Conservation (phyloP, 2,888 invertebrate genomes). For the Drosophila paramelanica region DNA sequence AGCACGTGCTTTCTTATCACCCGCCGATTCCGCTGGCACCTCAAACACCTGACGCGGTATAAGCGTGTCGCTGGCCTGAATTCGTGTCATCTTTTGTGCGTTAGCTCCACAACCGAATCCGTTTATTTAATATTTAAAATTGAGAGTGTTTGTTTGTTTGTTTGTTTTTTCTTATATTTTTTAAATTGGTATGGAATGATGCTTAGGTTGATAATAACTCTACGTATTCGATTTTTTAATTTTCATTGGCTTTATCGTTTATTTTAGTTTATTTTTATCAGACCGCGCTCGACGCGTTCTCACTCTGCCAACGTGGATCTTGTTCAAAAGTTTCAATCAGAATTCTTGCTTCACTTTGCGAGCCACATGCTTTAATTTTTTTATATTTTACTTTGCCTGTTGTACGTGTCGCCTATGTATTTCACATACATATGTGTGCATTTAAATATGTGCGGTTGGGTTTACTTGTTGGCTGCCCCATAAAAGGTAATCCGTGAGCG, state of each 20-base stretch:
- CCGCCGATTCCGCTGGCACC: constrained; percentile 52
- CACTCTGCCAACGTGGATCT: constrained; percentile 71
- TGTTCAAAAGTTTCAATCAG: constrained; percentile 43
- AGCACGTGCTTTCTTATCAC: constrained; percentile 30
- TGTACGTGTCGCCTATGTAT: constrained; percentile 1
- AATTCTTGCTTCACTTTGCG: constrained; percentile 50
- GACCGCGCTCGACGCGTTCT: constrained; percentile 17
- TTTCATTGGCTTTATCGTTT: constrained; percentile 23
- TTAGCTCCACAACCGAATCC: not conserved
- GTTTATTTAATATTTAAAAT: not conserved
- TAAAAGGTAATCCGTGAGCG: constrained; percentile 24
- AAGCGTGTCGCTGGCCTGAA: constrained; percentile 82
- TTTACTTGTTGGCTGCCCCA: constrained; percentile 4
- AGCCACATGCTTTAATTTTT: constrained; percentile 59
- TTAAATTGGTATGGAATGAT: not conserved
- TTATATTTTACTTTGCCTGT: constrained; percentile 31
- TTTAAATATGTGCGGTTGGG: not conserved
- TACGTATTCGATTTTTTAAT: not conserved
- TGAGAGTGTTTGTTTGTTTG: not conserved
- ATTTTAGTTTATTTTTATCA: constrained; percentile 29
- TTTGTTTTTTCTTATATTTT: not conserved
- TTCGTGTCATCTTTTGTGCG: constrained; percentile 81
- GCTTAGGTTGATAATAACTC: constrained; percentile 1
- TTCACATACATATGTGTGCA: constrained; percentile 4
- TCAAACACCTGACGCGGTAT: constrained; percentile 83